Conservation (phyloP, 2,797 vertebrate genomes). For the Microctenopoma lineatum region DNA sequence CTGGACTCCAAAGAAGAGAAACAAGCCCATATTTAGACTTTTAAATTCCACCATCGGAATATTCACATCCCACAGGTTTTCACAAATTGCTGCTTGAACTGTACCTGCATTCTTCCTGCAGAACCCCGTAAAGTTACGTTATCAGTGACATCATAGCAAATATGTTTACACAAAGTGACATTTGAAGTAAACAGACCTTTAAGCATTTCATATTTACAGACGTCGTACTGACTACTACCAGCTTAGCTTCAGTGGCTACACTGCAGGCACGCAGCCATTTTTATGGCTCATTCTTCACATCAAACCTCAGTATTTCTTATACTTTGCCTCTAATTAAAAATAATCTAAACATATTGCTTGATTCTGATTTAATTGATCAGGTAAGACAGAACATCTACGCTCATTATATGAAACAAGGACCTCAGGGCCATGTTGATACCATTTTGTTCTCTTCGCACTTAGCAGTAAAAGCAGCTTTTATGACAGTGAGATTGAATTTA, state of each 20-base stretch:
- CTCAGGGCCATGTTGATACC: conserved; percentile 4
- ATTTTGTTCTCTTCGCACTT: conserved; percentile 1
- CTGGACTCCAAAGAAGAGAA: conserved; percentile 9
- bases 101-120: too few species aligned
- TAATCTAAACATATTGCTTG: too few species aligned
- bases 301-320: not conserved
- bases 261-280: not conserved
- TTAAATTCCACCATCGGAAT: not conserved
- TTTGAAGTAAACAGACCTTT: not conserved
- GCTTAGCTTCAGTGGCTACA: not conserved
- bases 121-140: not conserved
- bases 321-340: too few species aligned
- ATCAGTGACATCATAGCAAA: not conserved
- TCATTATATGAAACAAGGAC: not conserved
- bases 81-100: not conserved
- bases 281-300: not conserved
- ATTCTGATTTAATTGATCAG: not conserved
- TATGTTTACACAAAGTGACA: not conserved
- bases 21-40: conserved; percentile 13
- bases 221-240: not conserved
- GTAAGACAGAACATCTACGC: conserved; percentile 19
- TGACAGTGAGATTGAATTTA: not conserved
- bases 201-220: not conserved
- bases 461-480: conserved; percentile 3
- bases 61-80: conserved; percentile 7